Percentiles rank a stretch among this genome's conserved stretches.
Conservation (phyloP, 2,113 vertebrate species). For the Motacilla alba region DNA sequence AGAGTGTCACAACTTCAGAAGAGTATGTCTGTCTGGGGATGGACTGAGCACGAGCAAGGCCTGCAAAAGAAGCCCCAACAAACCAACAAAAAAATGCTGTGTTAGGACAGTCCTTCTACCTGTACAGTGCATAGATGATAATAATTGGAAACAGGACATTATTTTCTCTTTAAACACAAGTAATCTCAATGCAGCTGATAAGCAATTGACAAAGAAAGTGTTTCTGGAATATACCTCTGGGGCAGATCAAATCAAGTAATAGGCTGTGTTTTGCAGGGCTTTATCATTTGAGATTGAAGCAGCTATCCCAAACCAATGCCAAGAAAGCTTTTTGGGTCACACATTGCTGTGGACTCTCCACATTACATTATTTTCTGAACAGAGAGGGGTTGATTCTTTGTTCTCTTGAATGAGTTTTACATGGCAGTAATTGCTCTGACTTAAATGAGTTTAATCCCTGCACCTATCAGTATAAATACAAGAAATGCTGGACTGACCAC, state of each 20-base stretch:
- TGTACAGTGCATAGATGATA: neutral
- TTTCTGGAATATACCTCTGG: neutral
- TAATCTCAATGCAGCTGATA: neutral
- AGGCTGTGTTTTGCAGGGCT: neutral
- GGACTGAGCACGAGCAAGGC: conserved; percentile 86
- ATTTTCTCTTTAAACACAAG: neutral
- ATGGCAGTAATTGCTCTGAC: neutral
- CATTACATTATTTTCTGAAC: neutral
- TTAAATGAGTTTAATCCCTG: neutral
- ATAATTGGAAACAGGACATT: neutral
- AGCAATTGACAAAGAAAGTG: neutral
- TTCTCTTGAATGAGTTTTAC: neutral
- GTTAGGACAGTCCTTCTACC: neutral
- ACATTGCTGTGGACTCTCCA: neutral
- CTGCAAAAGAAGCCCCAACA: conserved; percentile 37
- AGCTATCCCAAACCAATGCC: neutral
- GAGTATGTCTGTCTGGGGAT: conserved; percentile 87
- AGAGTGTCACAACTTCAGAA: conserved; percentile 87
- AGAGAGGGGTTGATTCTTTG: neutral
- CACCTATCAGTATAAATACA: neutral
- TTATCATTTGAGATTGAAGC: neutral
- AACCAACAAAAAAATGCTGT: neutral
- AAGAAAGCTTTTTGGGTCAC: neutral
- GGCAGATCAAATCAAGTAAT: neutral
- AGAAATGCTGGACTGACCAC: neutral